Percentiles rank a stretch among this genome's conserved stretches.
Evolutionary conservation across 2,113 vertebrate species (phyloP).

Genomic region (Taxidea taxus): DNA sequence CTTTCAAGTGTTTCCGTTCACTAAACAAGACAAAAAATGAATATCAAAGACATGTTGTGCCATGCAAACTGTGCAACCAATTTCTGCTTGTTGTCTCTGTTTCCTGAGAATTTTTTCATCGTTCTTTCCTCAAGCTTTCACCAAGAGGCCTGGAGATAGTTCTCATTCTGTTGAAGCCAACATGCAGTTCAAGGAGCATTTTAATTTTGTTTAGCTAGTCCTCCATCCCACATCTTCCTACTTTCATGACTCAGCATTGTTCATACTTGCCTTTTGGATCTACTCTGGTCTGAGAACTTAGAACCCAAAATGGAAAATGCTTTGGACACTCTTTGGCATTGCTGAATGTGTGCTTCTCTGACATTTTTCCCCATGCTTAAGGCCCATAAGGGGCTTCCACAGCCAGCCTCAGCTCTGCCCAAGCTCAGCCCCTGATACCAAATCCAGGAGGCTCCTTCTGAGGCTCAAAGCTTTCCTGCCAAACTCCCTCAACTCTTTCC

Average conservation of each 20-base stretch:
- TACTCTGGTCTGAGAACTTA: background rate
- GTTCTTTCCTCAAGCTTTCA: background rate
- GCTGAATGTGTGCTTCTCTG: background rate
- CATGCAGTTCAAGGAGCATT: background rate
- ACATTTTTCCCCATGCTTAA: background rate
- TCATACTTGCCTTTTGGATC: background rate
- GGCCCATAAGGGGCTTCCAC: background rate
- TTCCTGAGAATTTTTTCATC: background rate
- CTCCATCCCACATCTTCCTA: background rate
- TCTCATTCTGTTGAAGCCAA: background rate
- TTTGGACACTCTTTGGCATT: background rate
- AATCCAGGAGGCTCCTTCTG: background rate
- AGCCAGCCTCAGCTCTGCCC: background rate
- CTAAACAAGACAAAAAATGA: background rate
- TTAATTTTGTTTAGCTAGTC: background rate
- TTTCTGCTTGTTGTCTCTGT: background rate
- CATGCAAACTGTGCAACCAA: background rate
- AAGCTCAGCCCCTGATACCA: background rate
- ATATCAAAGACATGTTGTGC: background rate
- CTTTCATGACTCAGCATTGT: background rate
- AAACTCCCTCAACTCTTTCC: background rate
- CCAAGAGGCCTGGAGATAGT: background rate
- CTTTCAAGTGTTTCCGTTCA: background rate
- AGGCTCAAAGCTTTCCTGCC: background rate
- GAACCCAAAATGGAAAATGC: background rate